Conservation (phyloP, 2,113 vertebrate genomes). For the Corythaixoides concolor region DNA sequence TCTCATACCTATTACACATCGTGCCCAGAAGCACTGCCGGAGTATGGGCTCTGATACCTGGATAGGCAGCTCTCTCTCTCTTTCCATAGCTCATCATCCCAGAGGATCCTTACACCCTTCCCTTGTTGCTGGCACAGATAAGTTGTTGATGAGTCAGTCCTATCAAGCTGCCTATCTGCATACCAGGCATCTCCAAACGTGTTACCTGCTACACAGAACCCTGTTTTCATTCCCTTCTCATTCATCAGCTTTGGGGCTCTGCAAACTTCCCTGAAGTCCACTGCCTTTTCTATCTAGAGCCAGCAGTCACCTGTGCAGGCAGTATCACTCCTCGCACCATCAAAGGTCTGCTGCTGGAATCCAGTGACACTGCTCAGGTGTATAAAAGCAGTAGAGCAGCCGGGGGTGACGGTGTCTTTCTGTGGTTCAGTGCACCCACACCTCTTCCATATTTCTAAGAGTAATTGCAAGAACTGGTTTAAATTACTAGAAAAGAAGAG, state of each 20-base stretch:
- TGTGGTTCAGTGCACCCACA: not conserved
- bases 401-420: not conserved
- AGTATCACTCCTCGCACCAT: not conserved
- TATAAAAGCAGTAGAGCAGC: fast-evolving
- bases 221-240: fast-evolving
- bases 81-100: not conserved
- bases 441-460: not conserved
- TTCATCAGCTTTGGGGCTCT: not conserved
- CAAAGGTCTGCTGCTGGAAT: not conserved
- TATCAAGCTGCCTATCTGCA: not conserved
- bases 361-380: fast-evolving
- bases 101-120: not conserved
- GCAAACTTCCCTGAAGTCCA: not conserved
- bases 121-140: not conserved
- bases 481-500: not conserved
- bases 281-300: not conserved
- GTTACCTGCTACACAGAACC: not conserved
- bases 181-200: not conserved
- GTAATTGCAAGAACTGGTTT: not conserved
- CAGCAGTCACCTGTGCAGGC: not conserved
- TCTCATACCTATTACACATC: not conserved
- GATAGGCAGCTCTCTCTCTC: not conserved
- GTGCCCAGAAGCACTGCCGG: not conserved
- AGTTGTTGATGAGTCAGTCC: not conserved
- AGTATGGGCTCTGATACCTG: not conserved